These are phyloP conservation scores for Nannoperca obscura DNA, from an alignment of 2,797 vertebrate genomes.

Conservation along the genomic window DNA sequence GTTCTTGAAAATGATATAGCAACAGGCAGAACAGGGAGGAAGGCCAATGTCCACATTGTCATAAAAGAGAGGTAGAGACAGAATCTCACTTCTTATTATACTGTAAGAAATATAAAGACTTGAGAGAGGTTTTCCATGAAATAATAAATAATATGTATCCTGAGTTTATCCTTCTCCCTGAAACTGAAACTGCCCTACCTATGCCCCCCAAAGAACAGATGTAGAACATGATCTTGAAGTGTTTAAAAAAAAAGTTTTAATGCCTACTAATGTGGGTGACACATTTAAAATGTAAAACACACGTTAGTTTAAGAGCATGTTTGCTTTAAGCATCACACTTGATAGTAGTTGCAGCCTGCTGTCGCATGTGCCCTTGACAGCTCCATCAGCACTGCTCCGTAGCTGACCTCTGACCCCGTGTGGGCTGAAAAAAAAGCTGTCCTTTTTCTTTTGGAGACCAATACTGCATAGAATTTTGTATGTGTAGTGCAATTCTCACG, in stretches of 20 bases:
- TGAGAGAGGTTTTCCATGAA: not conserved
- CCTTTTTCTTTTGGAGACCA: constrained; percentile 1
- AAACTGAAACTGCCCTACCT: too few species aligned
- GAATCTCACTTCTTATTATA: not conserved
- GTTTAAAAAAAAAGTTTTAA: too few species aligned
- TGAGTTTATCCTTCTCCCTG: too few species aligned
- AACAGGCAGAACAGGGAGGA: too few species aligned
- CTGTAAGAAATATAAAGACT: not conserved
- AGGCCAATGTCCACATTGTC: too few species aligned
- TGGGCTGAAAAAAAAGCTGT: not conserved
- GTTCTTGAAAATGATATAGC: not conserved
- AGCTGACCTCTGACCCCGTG: constrained; percentile 21
- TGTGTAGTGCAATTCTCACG: not conserved
- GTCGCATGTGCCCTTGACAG: not conserved
- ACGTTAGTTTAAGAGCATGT: not conserved
- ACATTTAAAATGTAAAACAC: not conserved
- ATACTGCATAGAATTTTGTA: not conserved
- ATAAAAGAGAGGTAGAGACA: not conserved
- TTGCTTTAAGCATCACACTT: not conserved
- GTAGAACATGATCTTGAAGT: too few species aligned
- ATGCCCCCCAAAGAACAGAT: not conserved
- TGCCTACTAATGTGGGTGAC: not conserved
- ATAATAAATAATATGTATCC: too few species aligned
- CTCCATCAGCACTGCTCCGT: not conserved
- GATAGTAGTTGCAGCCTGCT: not conserved